These are phyloP conservation scores for Agonopterix arenella DNA, from an alignment of 2,888 invertebrate species.

Conservation along the genomic window DNA sequence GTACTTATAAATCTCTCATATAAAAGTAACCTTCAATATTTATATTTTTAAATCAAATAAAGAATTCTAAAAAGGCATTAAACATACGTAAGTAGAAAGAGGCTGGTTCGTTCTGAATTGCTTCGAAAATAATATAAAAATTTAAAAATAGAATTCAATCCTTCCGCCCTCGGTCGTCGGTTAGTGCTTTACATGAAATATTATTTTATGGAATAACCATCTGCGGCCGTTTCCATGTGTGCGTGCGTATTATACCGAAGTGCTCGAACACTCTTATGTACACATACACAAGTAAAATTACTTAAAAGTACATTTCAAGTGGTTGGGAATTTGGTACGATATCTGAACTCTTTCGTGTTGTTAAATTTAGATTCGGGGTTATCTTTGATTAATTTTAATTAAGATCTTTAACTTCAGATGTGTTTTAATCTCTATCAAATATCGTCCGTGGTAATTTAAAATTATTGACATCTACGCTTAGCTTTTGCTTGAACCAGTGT, in stretches of 20 bases:
- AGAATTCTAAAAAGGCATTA: conserved; percentile 7
- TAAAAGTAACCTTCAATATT: conserved; percentile 2
- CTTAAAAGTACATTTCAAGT: conserved; percentile 68
- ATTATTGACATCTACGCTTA: too few species aligned
- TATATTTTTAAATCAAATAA: conserved; percentile 2
- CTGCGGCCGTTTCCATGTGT: conserved; percentile 58
- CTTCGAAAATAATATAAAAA: conserved; percentile 61
- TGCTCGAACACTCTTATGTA: conserved; percentile 60
- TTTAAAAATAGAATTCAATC: conserved; percentile 75
- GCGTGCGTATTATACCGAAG: conserved; percentile 41
- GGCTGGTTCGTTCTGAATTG: conserved; percentile 32
- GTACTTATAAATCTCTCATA: background rate
- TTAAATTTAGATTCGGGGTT: conserved; percentile 22
- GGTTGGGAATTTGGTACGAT: conserved; percentile 47
- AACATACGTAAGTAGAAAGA: conserved; percentile 7
- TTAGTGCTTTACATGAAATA: conserved; percentile 76
- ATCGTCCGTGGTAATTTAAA: too few species aligned
- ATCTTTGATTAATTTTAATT: too few species aligned
- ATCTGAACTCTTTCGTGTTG: conserved; percentile 47
- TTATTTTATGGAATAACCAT: conserved; percentile 77
- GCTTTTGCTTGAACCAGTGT: too few species aligned
- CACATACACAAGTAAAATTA: conserved; percentile 68
- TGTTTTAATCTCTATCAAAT: too few species aligned
- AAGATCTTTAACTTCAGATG: too few species aligned
- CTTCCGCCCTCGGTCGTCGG: conserved; percentile 72